Base-by-base conservation (phyloP, 2,888 invertebrate species). In the Dicranocentrus wangi region DNA sequence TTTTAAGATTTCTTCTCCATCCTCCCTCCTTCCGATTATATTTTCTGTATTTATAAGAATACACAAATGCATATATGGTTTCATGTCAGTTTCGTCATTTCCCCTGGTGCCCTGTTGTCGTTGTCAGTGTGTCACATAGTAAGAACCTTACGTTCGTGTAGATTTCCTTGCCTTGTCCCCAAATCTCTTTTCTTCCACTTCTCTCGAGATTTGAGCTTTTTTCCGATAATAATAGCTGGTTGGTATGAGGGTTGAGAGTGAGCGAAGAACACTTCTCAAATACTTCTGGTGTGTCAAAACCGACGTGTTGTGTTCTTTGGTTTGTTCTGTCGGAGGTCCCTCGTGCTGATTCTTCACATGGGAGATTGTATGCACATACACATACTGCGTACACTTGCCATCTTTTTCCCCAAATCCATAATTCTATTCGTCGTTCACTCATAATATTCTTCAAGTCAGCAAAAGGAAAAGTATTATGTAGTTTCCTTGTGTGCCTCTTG, bases 271-370 rank as follows among this genome's bases (percentile, higher is more conserved):
- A 71, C 79, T 79, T 79, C 66, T 71, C 63, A 25, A 51, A 71
- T 71, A 65, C 65, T 79, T 70, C 39, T 55, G 61, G 80, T 47
- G 66, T 71, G 80, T 80, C 80, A 80, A 80, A 72, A 32, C 80
- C 80, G 73, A 80, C 80, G 55, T 80, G 60, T 80, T 80, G 66
- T 80, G 73, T 72, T 80, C 73, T 73, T 69, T 69, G 80, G 80
- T 80, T 68, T 65, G 80, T 69, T 68, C 70, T 63, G 43, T 65
- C 58, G 65, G 66, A 73, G 58, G 66, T 60, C 61, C 63, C 53
- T 68, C 19, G 23, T 47, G 79, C 58, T 60, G 69, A 43, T 63
- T 55, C 69, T 76, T 66, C 15, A 3, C n/a, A n/a, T 47, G 15
- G 5, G 47, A 10, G 47, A 10, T n/a, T 15, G 15, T 47, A 10